Percentiles rank a stretch among this genome's conserved stretches.
Conservation (phyloP, 2,113 vertebrate species). For the Triplophysa tibetana region DNA sequence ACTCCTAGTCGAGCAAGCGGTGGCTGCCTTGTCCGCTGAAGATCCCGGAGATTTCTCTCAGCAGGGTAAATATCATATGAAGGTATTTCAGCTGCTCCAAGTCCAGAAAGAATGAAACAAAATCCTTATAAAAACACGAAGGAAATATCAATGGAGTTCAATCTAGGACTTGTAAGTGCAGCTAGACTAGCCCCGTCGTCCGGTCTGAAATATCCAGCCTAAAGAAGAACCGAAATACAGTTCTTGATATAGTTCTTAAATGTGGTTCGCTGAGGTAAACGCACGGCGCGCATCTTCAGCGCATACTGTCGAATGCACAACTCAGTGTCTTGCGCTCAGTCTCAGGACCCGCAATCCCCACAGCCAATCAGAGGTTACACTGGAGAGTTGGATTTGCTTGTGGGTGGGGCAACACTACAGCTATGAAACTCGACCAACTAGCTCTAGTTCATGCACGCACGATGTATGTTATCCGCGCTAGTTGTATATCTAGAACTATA, state of each 20-base stretch:
- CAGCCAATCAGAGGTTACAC: slow-evolving; percentile 65
- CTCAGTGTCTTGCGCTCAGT: slow-evolving; percentile 72
- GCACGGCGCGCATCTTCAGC: slow-evolving; percentile 70
- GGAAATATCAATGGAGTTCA: slow-evolving; percentile 46
- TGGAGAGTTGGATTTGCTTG: slow-evolving; percentile 70
- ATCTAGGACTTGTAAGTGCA: slow-evolving; percentile 7
- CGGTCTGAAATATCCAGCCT: slow-evolving; percentile 63
- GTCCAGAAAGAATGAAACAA: slow-evolving; percentile 56
- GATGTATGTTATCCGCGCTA: slow-evolving; percentile 6
- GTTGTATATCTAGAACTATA: background rate
- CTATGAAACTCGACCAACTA: slow-evolving; percentile 70
- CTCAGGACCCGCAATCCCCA: slow-evolving; percentile 75
- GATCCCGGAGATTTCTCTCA: slow-evolving; percentile 59
- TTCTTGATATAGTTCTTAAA: slow-evolving; percentile 58
- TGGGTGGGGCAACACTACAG: slow-evolving; percentile 71
- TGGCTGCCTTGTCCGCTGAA: slow-evolving; percentile 49
- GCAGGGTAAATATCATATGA: slow-evolving; percentile 50
- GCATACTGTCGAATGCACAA: slow-evolving; percentile 72
- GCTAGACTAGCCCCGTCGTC: background rate
- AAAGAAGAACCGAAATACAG: slow-evolving; percentile 50
- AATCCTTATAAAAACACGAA: slow-evolving; percentile 28
- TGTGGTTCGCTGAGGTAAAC: slow-evolving; percentile 66
- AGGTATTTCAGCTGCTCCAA: slow-evolving; percentile 52
- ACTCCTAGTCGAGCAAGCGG: slow-evolving; percentile 59
- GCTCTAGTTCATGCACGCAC: slow-evolving; percentile 63